phyloP scores from a whole-genome alignment of 2,888 invertebrate species.

The Lobophora halterata region DNA sequence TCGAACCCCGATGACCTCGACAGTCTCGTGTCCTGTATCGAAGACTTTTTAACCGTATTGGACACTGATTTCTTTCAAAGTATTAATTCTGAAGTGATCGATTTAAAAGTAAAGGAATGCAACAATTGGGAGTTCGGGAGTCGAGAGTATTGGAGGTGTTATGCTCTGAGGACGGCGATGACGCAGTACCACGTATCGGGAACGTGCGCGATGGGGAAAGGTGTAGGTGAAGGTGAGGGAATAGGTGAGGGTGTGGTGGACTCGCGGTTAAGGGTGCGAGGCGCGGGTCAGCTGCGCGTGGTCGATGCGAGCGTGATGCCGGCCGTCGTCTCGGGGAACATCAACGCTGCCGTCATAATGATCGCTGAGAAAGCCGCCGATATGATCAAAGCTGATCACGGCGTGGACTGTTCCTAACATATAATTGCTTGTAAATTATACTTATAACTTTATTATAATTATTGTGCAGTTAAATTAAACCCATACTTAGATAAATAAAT shows the following conservation, averaged over 20 bases:
- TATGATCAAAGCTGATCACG: constrained; percentile 7
- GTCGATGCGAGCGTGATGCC: constrained; percentile 58
- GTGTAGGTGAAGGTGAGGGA: too few relatives aligned
- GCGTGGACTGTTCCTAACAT: background rate
- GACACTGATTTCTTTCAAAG: constrained; percentile 22
- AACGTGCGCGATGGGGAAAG: constrained; percentile 54
- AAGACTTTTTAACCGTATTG: constrained; percentile 22
- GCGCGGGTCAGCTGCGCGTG: constrained; percentile 25
- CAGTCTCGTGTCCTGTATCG: constrained; percentile 11
- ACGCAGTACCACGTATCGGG: constrained; percentile 80
- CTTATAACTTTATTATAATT: too few relatives aligned
- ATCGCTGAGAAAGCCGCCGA: constrained; percentile 34
- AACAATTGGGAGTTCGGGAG: constrained; percentile 31
- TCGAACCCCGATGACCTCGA: constrained; percentile 24
- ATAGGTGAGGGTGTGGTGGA: constrained; percentile 49
- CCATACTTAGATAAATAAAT: too few relatives aligned
- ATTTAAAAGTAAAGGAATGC: constrained; percentile 38
- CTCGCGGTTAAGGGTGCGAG: constrained; percentile 37
- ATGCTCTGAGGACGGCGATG: constrained; percentile 57
- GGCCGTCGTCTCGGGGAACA: constrained; percentile 75
- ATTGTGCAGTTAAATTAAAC: too few relatives aligned
- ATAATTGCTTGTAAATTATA: too few relatives aligned
- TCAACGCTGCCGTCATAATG: constrained; percentile 70
- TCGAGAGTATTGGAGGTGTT: constrained; percentile 52
- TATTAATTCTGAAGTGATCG: constrained; percentile 35